These are phyloP conservation scores for Pammene fasciana DNA, from an alignment of 2,888 invertebrate genomes.

Conservation along the genomic window DNA sequence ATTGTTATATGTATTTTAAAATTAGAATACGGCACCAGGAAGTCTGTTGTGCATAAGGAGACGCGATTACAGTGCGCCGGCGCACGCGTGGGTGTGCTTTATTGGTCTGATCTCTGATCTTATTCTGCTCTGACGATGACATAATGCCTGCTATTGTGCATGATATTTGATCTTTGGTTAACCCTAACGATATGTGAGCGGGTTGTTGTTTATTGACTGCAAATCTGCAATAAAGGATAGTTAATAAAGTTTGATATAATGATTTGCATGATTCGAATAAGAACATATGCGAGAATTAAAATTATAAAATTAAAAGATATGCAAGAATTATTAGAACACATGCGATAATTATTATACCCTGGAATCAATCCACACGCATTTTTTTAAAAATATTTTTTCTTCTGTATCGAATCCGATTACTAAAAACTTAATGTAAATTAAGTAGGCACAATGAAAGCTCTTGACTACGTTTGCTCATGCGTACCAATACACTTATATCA, in stretches of 20 bases:
- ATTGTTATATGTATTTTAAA: too few species aligned
- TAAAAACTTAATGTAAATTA: too few species aligned
- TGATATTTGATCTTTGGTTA: constrained; percentile 21
- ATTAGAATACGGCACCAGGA: constrained; percentile 1
- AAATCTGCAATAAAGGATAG: background rate
- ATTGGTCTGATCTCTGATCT: constrained; percentile 34
- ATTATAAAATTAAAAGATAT: too few species aligned
- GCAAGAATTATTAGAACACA: too few species aligned
- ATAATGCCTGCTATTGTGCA: constrained; percentile 19
- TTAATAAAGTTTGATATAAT: background rate
- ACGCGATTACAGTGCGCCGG: constrained; percentile 6
- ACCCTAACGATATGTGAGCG: background rate
- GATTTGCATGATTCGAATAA: too few species aligned
- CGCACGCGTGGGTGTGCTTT: constrained; percentile 29
- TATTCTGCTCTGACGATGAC: constrained; percentile 25
- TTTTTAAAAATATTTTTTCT: background rate
- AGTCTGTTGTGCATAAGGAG: background rate
- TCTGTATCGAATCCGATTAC: too few species aligned
- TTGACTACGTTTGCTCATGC: background rate
- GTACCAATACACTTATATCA: too few species aligned
- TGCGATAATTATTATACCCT: too few species aligned
- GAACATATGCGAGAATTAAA: too few species aligned
- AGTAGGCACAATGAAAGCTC: background rate
- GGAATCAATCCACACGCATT: background rate
- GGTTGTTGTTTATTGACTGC: background rate